Base-by-base conservation (phyloP, 2,888 invertebrate species). In the Minunthozetes semirufus region DNA sequence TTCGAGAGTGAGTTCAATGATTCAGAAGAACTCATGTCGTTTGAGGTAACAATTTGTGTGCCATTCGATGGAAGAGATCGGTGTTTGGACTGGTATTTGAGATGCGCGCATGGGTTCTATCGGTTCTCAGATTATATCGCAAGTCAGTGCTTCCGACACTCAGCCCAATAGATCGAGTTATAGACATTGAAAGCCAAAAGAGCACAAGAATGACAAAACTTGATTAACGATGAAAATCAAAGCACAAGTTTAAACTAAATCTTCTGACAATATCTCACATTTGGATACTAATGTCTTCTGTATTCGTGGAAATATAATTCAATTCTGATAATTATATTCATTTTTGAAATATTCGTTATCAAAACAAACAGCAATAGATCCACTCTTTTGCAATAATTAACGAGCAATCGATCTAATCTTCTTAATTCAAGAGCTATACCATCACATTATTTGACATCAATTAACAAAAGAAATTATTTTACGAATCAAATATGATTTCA, bases 61-160 rank as follows among this genome's bases (percentile, higher is more conserved):
- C 9, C 61, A 27, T 33, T 33, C 33, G 33, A 33, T 33, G 33
- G 6, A 61, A 61, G 15, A 2, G 19, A 53, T 53, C 53, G 19
- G 53, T 19, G 8, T 53, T 53, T 8, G 33, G 33, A 33, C 4
- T 33, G 33, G 33, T 33, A 8, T 33, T 33, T 8, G 33, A 5
- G 8, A 5, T 25, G 27, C 29, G 61, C 61, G 61, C 61, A 61
- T 56, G 61, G 8, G 25, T 13, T 61, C 61, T 61, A 8, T 29
- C 11, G 6, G 19, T 27, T 33, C 4, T 3, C 25, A 27, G 27
- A 27, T 61, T 61, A 27, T 25, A 25, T 61, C 61, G 29, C 25
- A n/a, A 61, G 25, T 61, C 61, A 61, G 27, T 61, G 61, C 15
- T 61, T 22, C 61, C 19, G 61, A 61, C n/a, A 19, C 53, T 53